Base-by-base conservation (phyloP, 2,113 vertebrate genomes). In the Circaetus gallicus region DNA sequence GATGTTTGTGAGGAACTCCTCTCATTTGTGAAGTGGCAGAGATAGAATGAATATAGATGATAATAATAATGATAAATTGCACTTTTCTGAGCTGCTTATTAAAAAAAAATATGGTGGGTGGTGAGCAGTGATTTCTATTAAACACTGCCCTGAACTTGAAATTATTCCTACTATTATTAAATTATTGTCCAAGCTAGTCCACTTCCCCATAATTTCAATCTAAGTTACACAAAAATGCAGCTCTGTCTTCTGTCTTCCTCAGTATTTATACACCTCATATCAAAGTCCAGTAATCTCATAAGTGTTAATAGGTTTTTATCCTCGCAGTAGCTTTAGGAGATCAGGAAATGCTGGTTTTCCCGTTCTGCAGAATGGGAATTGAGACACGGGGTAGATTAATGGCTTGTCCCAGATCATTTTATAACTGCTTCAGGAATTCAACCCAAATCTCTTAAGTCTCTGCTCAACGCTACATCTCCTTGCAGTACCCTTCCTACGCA, bases 1-100 rank as follows among this genome's bases (percentile, higher is more conserved):
- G 96, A 96, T 97, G 93, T 97, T 97, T 97, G 92, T 88, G 93
- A 96, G 96, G 90, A 96, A 94, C 95, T 96, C 96, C 93, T 97
- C 96, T 96, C 92, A 93, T 96, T 96, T 93, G 81, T 82, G 91
- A 82, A 96, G 91, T 91, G 91, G 97, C 70, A 85, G 81, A 89
- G 91, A 93, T 59, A 61, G 94, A 82, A 93, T 85, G 81, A 77
- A 89, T 95, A 65, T 93, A 95, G 93, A 95, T 79, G 61, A 47
- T 87, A 90, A 96, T 94, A 97, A 93, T 86, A 89, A 94, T 87
- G 95, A 96, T 95, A 95, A 96, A 96, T 91, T 69, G 70, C 94
- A 92, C 86, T 95, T 97, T 96, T 95, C 94, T 87, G 93, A 95
- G 89, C 83, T 85, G 89, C 91, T 97, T 97, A 96, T 96, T 95